Base-by-base conservation (phyloP, 2,113 vertebrate genomes). In the Oncorhynchus kisutch region DNA sequence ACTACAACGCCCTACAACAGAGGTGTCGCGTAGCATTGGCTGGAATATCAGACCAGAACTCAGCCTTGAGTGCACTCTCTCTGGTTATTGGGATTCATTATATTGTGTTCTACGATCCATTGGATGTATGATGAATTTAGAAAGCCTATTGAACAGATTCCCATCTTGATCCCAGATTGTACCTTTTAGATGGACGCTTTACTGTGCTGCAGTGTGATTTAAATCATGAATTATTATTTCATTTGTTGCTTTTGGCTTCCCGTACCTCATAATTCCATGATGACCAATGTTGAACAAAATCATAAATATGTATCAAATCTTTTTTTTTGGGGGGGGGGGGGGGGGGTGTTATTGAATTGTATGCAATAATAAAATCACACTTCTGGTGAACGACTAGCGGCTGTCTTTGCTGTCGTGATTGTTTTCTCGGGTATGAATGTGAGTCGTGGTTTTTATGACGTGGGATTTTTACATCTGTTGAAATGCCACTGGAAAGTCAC, bases 361-460 rank as follows among this genome's bases (percentile, higher is more conserved):
- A 86, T 89, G 88, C 91, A 92, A 92, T 92, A 91, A 92, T 92
- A 91, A 92, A 91, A 84, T 70, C 77, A 74, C 69, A 84, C 76
- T 83, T 84, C 29, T 75, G 51, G 51, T 54, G 16, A 54, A 18
- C 16, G 12, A 54, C 13, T 54, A 54, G 51, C 16, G 51, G 51
- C 16, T 54, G 39, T 86, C 71, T 45, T 7, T 34, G 34, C 34
- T 34, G 34, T 34, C 83, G 34, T 24, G 59, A n/a, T 62, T 62
- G 9, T 11, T 45, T 45, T 45, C 62, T 85, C 14, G 13, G 13
- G 68, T 67, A 39, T 31, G 2, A n/a, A 70, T n/a, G 73, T 70
- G 65, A 78, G 79, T 11, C 39, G 67, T 51, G 70, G 2, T 13
- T n/a, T n/a, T n/a, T 51, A 49, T 54, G 76, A 11, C 5, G 22